Evolutionary conservation across 1,140 invertebrate species (phyloP).

Genomic region (Lepidurus apus): DNA sequence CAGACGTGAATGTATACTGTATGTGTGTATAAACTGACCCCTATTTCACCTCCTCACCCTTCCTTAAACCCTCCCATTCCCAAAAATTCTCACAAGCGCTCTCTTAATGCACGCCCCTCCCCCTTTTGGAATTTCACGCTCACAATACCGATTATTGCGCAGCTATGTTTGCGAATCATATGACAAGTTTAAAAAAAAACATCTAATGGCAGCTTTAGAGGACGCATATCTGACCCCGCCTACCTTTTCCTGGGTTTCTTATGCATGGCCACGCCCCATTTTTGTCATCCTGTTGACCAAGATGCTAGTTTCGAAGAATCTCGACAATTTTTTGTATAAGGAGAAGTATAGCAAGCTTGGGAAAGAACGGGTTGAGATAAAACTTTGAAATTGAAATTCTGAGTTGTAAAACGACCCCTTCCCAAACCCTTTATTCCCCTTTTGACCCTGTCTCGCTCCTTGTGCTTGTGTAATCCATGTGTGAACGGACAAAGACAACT

Average conservation of each 20-base stretch:
- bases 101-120: neutral
- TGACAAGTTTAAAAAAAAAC: neutral
- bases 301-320: constrained; percentile 15
- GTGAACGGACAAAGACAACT: constrained; percentile 21
- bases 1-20: neutral
- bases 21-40: neutral
- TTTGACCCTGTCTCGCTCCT: neutral
- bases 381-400: neutral
- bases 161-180: neutral
- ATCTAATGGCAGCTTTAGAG: neutral
- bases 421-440: neutral
- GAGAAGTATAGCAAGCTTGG: neutral
- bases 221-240: constrained; percentile 13
- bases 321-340: neutral
- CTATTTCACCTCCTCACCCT: neutral
- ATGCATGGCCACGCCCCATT: constrained; percentile 1
- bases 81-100: neutral
- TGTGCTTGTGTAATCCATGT: constrained; percentile 17
- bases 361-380: constrained; percentile 4
- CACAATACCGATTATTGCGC: neutral
- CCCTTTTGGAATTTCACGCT: neutral
- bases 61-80: neutral
- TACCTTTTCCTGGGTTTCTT: constrained; percentile 1
- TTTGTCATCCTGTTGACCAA: constrained; percentile 19
- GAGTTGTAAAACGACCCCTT: neutral